Conservation (phyloP, 2,113 vertebrate genomes). For the Strix aluco region DNA sequence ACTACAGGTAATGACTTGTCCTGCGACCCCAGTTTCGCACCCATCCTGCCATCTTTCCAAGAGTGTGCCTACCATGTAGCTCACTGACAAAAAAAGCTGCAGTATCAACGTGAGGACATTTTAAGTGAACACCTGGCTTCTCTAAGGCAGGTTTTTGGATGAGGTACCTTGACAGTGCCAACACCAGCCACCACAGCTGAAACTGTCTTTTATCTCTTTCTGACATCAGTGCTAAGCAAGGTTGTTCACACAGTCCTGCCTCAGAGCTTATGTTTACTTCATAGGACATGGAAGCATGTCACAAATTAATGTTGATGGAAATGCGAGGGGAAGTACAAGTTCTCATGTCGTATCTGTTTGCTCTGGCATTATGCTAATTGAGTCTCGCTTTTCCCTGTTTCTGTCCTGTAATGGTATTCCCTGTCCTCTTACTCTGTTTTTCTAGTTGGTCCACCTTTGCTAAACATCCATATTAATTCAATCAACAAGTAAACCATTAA, state of each 20-base stretch:
- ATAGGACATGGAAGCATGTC: background rate
- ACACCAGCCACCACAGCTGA: background rate
- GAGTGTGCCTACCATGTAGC: background rate
- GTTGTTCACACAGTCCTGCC: background rate
- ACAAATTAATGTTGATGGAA: background rate
- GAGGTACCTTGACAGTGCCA: background rate
- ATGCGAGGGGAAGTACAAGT: background rate
- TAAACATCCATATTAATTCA: conserved; percentile 12
- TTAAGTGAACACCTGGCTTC: background rate
- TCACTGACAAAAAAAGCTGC: background rate
- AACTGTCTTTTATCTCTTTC: background rate
- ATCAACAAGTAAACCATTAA: conserved; percentile 22
- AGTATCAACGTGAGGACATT: background rate
- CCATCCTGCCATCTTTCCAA: background rate
- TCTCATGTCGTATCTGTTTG: background rate
- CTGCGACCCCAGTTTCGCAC: background rate
- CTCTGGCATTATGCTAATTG: background rate
- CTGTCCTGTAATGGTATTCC: background rate
- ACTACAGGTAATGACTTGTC: background rate
- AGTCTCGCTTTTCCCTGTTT: background rate
- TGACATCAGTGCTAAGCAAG: background rate
- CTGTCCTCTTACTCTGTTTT: background rate
- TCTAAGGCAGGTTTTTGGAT: background rate
- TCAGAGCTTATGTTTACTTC: background rate
- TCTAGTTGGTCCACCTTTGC: background rate